Conservation (phyloP, 2,113 vertebrate species). For the Rhipidura dahli region DNA sequence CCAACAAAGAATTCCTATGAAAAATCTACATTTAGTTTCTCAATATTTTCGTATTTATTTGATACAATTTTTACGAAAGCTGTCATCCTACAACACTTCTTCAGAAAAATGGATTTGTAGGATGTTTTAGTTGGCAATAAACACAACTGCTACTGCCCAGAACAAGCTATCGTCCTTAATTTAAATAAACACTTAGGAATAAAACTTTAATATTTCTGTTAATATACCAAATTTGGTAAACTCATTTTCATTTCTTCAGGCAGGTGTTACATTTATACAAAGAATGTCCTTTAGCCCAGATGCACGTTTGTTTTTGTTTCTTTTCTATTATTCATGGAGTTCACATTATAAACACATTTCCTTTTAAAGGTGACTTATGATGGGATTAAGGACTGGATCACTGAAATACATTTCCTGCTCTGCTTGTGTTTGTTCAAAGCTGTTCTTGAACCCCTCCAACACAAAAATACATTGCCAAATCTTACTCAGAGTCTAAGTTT, state of each 20-base stretch:
- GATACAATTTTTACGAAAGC: neutral
- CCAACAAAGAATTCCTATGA: neutral
- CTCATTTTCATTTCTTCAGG: neutral
- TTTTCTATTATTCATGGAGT: neutral
- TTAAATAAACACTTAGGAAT: slow-evolving; percentile 30
- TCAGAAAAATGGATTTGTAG: neutral
- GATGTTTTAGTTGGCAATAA: slow-evolving; percentile 18
- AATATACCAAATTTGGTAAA: neutral
- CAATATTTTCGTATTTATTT: neutral
- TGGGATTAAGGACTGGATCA: neutral
- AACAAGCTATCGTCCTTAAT: neutral
- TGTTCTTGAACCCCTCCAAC: neutral
- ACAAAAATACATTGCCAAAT: neutral
- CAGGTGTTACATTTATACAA: slow-evolving; percentile 48
- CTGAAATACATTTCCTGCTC: slow-evolving; percentile 10
- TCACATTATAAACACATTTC: slow-evolving; percentile 1
- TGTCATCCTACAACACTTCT: neutral
- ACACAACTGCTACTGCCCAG: neutral
- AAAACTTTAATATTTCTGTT: neutral
- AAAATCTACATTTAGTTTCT: neutral
- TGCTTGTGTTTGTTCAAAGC: neutral
- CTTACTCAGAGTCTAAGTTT: neutral
- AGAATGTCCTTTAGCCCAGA: neutral
- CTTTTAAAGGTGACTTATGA: neutral
- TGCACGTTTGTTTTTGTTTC: neutral